Evolutionary conservation across 2,113 vertebrate species (phyloP), one percentile per base, ranked within the genome.

Genomic region (Struthidea cinerea): DNA sequence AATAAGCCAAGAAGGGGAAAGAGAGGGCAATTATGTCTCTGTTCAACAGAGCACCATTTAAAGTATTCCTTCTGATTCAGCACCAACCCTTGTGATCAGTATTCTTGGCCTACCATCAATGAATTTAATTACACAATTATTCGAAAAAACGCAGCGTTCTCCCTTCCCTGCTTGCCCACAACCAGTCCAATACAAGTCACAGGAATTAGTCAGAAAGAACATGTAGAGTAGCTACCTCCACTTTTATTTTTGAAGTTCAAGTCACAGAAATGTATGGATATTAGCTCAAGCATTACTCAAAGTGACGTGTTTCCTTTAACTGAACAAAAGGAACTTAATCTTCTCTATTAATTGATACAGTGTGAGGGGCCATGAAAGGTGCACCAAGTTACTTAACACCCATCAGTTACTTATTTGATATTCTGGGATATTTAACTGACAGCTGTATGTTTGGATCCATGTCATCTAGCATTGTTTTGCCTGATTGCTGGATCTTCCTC

Each of bases 31-130:
- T 68, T 90, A 88, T 91, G 94, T 77, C 93, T 96, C 87, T 91
- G 89, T 93, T 87, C 93, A 94, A 97, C 96, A 98, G 97, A 95
- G 77, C 23, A 0, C 93, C 83, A 97, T 95, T 97, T 96, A 95
- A 93, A 86, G 85, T 60, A 78, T 56, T 79, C 92, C 74, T 94
- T 95, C 98, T 98, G 97, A 98, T 97, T 98, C 98, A 97, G 96
- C 96, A 92, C 17, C 89, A 84, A 35, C 87, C 78, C 95, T 90
- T 94, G 94, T 93, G 92, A 96, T 94, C 89, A 64, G 81, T 91
- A 65, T 84, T 95, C 95, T 90, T 91, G 46, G 96, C 92, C 91
- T 84, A 74, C 59, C 78, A 91, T 96, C 96, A 96, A 84, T 79
- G 93, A 90, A 64, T 94, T 93, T 91, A 82, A 96, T 96, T 92